Base-by-base conservation (phyloP, 2,888 invertebrate species). In the Dicyrtoma fusca region DNA sequence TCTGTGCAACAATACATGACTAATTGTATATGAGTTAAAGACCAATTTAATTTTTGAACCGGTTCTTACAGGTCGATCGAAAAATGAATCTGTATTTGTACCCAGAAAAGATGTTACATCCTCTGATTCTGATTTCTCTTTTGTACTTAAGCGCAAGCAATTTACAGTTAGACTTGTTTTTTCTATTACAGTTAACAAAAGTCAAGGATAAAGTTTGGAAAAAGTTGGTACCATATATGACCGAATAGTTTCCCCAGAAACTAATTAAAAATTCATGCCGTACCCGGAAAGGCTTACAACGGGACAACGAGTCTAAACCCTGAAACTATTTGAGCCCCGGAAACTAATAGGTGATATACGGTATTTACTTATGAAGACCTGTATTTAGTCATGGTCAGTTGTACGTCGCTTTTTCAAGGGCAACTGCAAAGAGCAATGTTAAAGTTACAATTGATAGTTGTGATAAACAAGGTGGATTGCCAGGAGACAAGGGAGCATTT, bases 121-220 rank as follows among this genome's bases (percentile, higher is more conserved):
- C 1, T 19, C 49, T 13, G 80, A 77, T 51, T 14, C 49, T 2
- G 75, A 78, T 42, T 57, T 76, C 5, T 79, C 76, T 0, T 79
- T 82, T 53, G 45, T 69, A 8, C 72, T 82, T 23, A 76, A 71
- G 57, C 64, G 81, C 42, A 59, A 76, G 5, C 81, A 82, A 72
- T 82, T 82, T 74, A 81, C 81, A 1, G 44, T 83, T 0, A 76
- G 77, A 21, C 47, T 81, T 1, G 81, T 81, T 14, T 83, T n/a
- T 80, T 76, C 73, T 1, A 79, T 81, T 74, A 81, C 81, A 0
- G 80, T 82, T 14, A 82, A 82, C 57, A 82, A 83, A 69, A 77
- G 82, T 2, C 82, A 82, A 68, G 82, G 82, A 0, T 82, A 82
- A 63, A 75, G 77, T 11, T 73, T 81, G n/a, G 76, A 81, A 19